Conservation (phyloP, 2,113 vertebrate genomes). For the Notiomystis cincta region DNA sequence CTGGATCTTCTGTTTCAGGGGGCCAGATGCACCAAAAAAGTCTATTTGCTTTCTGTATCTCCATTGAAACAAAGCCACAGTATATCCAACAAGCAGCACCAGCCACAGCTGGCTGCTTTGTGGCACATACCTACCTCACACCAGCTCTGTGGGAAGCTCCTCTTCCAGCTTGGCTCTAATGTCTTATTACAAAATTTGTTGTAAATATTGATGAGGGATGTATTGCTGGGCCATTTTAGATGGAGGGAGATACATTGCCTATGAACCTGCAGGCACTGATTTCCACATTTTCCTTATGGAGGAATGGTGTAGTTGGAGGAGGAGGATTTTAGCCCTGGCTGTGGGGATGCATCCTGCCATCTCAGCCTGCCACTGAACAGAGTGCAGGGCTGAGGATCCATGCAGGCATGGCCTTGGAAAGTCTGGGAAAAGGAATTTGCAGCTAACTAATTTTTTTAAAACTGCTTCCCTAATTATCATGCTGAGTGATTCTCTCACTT, state of each 20-base stretch:
- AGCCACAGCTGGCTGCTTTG: neutral
- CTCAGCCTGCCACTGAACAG: neutral
- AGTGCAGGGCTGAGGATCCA: fast-evolving
- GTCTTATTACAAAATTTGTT: neutral
- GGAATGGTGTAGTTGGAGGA: neutral
- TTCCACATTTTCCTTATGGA: neutral
- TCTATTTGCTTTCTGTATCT: neutral
- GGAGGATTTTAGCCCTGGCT: neutral
- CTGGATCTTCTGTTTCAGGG: neutral
- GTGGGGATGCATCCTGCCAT: neutral
- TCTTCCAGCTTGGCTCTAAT: neutral
- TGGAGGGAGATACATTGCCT: neutral
- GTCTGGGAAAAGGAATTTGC: neutral
- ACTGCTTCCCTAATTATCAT: neutral
- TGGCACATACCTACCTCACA: neutral
- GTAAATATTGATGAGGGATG: neutral
- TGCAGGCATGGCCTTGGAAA: neutral
- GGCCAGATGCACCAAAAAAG: neutral
- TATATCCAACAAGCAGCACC: neutral
- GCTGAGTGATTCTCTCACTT: neutral
- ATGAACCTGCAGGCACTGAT: neutral
- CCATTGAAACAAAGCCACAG: neutral
- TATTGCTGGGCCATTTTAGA: neutral
- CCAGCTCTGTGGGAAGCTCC: neutral
- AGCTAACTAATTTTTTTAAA: neutral